Conservation (phyloP, 1,140 invertebrate species). For the Drosophila prosaltans region DNA sequence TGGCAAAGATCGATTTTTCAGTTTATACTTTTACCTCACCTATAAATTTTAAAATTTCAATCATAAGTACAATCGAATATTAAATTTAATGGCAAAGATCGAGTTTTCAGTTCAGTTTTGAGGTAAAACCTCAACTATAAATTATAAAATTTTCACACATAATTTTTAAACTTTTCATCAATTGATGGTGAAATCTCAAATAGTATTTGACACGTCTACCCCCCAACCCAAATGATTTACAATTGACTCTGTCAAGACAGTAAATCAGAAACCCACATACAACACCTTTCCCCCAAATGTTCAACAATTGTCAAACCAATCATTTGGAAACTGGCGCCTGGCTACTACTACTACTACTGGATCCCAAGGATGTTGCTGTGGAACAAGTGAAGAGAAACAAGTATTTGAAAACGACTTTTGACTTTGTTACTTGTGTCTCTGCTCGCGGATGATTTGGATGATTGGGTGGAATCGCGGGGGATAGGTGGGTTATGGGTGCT, state of each 20-base stretch:
- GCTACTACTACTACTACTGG: not conserved
- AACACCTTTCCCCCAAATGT: conserved; percentile 52
- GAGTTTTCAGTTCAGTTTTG: not conserved
- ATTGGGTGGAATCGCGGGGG: not conserved
- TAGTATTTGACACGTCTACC: not conserved
- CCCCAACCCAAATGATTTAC: conserved; percentile 12
- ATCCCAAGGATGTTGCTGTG: conserved; percentile 3
- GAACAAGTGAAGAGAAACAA: conserved; percentile 14
- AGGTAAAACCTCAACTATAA: too few relatives aligned
- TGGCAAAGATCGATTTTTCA: too few relatives aligned
- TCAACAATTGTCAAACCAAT: conserved; percentile 33
- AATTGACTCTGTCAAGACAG: not conserved
- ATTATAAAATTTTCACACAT: not conserved
- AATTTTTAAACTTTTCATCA: not conserved
- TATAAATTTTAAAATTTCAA: too few relatives aligned
- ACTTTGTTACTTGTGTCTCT: not conserved
- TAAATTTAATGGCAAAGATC: not conserved
- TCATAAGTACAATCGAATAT: too few relatives aligned
- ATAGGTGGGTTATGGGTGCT: conserved; percentile 31
- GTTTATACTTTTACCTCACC: too few relatives aligned
- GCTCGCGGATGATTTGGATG: not conserved
- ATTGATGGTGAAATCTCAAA: not conserved
- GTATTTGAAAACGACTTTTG: conserved; percentile 36
- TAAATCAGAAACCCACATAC: conserved; percentile 9
- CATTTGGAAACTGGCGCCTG: conserved; percentile 20